phyloP scores from a whole-genome alignment of 2,797 vertebrate species.

The Falco rusticolus region DNA sequence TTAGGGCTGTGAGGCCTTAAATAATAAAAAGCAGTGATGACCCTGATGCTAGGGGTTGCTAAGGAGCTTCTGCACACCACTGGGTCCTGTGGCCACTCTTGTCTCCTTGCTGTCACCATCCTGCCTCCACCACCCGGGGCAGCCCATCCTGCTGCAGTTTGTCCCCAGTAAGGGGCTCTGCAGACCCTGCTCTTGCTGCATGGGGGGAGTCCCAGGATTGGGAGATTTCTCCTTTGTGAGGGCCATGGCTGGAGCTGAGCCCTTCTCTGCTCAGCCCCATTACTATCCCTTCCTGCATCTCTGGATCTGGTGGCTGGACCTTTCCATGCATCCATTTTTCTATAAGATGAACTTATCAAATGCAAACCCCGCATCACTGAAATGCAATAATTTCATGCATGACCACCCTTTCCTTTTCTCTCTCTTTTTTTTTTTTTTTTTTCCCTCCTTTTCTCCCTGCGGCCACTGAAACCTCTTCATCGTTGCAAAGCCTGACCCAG shows the following conservation, averaged over 20 bases:
- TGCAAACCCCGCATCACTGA: not conserved
- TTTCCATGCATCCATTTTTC: slow-evolving; percentile 56
- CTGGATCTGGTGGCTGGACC: slow-evolving; percentile 39
- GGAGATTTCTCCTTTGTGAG: not conserved
- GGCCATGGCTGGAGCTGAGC: not conserved
- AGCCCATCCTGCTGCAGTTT: not conserved
- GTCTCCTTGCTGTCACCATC: not conserved
- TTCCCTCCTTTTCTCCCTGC: slow-evolving; percentile 67
- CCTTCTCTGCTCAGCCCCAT: not conserved
- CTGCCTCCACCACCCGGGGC: not conserved
- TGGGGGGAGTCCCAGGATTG: not conserved
- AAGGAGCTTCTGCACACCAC: not conserved
- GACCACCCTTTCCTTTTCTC: slow-evolving; percentile 62
- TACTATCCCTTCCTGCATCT: slow-evolving; percentile 12
- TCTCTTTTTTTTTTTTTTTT: not conserved
- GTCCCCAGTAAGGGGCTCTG: not conserved
- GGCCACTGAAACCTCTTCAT: slow-evolving; percentile 64
- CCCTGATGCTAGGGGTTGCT: not conserved
- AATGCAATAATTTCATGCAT: slow-evolving; percentile 86
- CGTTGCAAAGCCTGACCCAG: slow-evolving; percentile 60
- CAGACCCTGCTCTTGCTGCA: not conserved
- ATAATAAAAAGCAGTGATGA: not conserved
- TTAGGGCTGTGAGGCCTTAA: not conserved
- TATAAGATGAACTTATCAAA: not conserved
- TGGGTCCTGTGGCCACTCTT: not conserved